Evolutionary conservation across 2,888 invertebrate species (phyloP).

Genomic region (Lomographa bimaculata): DNA sequence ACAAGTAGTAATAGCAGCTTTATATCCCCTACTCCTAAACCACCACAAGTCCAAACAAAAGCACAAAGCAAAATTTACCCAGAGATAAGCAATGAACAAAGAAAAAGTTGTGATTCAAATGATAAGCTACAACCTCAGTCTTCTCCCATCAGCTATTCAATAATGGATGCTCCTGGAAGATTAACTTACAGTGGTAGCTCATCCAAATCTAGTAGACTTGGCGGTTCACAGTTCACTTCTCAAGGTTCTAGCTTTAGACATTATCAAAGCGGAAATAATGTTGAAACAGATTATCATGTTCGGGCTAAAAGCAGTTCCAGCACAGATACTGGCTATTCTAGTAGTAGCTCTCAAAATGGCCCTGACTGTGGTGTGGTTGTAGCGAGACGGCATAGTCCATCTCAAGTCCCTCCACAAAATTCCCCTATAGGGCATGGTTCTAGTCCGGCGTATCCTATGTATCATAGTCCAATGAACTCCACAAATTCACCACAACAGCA

Average conservation of each 20-base stretch:
- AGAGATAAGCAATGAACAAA: slow-evolving; percentile 83
- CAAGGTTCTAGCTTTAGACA: slow-evolving; percentile 84
- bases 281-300: slow-evolving; percentile 85
- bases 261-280: slow-evolving; percentile 85
- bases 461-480: slow-evolving; percentile 92
- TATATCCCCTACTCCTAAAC: slow-evolving; percentile 80
- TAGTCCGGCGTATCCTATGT: slow-evolving; percentile 92
- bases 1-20: slow-evolving; percentile 70
- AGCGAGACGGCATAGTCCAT: slow-evolving; percentile 88
- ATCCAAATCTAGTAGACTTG: slow-evolving; percentile 75
- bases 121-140: slow-evolving; percentile 84
- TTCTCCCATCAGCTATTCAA: slow-evolving; percentile 90
- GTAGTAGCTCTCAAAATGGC: slow-evolving; percentile 85
- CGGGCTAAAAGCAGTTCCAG: slow-evolving; percentile 85
- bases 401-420: slow-evolving; percentile 87
- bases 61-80: slow-evolving; percentile 91
- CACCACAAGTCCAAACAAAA: slow-evolving; percentile 87
- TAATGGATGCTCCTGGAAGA: slow-evolving; percentile 87
- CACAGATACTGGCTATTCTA: slow-evolving; percentile 85
- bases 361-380: slow-evolving; percentile 87
- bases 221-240: slow-evolving; percentile 78
- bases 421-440: slow-evolving; percentile 89
- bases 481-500: slow-evolving; percentile 89
- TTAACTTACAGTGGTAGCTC: slow-evolving; percentile 84
- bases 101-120: slow-evolving; percentile 81